These are phyloP conservation scores for Tanypteryx hageni DNA, from an alignment of 2,888 invertebrate genomes.

Conservation along the genomic window DNA sequence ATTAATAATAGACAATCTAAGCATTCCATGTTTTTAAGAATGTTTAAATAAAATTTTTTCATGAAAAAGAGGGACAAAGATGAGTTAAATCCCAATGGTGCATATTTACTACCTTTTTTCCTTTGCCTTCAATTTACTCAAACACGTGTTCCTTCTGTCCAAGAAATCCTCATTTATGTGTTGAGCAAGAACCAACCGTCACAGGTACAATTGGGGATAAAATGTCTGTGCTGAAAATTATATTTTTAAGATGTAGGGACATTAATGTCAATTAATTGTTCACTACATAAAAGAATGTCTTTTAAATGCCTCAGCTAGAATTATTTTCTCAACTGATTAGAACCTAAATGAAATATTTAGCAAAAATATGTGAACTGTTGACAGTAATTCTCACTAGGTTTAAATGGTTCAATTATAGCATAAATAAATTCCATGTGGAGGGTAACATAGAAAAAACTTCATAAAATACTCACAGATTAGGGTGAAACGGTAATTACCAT, in stretches of 20 bases:
- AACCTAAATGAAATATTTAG: not conserved
- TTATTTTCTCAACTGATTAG: too few species aligned
- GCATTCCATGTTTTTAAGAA: conserved; percentile 48
- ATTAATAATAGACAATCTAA: conserved; percentile 17
- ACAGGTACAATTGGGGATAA: conserved; percentile 59
- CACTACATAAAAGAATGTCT: not conserved
- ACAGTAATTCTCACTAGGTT: not conserved
- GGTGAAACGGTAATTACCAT: not conserved
- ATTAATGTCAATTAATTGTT: not conserved
- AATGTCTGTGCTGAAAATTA: conserved; percentile 61
- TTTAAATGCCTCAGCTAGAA: not conserved
- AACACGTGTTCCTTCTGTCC: conserved; percentile 57
- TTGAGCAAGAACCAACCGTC: conserved; percentile 54
- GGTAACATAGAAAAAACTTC: not conserved
- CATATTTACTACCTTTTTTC: conserved; percentile 49
- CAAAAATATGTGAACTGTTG: conserved; percentile 8
- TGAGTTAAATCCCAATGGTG: conserved; percentile 37
- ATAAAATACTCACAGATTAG: not conserved
- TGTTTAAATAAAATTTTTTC: not conserved
- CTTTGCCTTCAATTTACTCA: conserved; percentile 54
- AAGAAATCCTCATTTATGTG: conserved; percentile 43
- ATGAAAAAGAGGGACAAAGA: conserved; percentile 11
- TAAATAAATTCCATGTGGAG: not conserved
- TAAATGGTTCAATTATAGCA: not conserved
- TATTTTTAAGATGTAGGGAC: conserved; percentile 29